A percentile compares a stretch with the other conserved stretches of the same genome.
These are phyloP conservation scores for Hyposoter didymator DNA, from an alignment of 2,888 invertebrate species.

Conservation along the genomic window DNA sequence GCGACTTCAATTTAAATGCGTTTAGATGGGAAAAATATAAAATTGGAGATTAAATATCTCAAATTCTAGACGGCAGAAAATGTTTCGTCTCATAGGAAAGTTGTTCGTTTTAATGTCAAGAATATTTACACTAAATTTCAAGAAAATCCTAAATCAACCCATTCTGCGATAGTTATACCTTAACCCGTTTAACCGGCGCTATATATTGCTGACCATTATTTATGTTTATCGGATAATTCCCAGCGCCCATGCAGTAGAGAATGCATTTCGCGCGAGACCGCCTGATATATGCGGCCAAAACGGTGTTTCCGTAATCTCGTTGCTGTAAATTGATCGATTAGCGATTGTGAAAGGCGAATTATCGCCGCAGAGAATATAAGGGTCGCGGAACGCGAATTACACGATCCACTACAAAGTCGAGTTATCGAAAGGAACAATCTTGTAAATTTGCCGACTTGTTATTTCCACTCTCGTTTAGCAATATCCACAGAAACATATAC, in stretches of 20 bases:
- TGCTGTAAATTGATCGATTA: conserved; percentile 41
- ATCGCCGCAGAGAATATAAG: not conserved
- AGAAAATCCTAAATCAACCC: no score
- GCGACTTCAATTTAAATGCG: no score
- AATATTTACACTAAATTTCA: no score
- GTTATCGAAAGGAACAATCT: conserved; percentile 9
- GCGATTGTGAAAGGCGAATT: conserved; percentile 34
- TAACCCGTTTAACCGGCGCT: conserved; percentile 6
- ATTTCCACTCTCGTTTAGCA: not conserved
- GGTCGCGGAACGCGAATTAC: not conserved
- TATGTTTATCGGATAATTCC: conserved; percentile 39
- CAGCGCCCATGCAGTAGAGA: conserved; percentile 31
- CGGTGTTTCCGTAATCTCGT: conserved; percentile 24
- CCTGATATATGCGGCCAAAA: conserved; percentile 38
- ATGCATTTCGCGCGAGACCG: conserved; percentile 40
- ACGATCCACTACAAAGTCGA: conserved; percentile 10
- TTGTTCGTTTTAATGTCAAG: no score
- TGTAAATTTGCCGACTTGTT: not conserved
- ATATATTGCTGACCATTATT: conserved; percentile 4
- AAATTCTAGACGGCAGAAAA: no score
- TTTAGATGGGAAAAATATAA: no score
- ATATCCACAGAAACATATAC: not conserved
- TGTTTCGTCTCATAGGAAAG: no score
- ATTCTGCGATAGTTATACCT: no score
- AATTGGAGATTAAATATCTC: no score